Conservation (phyloP, 1,140 invertebrate genomes). For the Pachypeltis micranthus region DNA sequence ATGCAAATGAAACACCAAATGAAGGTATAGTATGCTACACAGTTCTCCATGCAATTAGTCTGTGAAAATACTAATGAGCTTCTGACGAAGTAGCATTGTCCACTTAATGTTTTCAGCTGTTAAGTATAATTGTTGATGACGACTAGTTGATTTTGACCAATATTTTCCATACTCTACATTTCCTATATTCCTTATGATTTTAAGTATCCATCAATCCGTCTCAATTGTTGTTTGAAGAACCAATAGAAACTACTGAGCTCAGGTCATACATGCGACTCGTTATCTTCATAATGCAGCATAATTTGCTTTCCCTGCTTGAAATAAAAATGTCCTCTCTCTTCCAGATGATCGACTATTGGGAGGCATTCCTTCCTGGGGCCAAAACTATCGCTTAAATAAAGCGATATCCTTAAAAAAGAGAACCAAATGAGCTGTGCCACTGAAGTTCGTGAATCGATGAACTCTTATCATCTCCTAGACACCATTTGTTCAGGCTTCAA, state of each 20-base stretch:
- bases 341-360: slow-evolving; percentile 89
- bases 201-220: background rate
- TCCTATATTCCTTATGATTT: background rate
- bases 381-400: slow-evolving; percentile 68
- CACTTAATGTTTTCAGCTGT: too few species aligned
- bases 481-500: too few species aligned
- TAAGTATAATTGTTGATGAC: too few species aligned
- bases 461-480: too few species aligned
- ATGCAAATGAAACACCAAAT: slow-evolving; percentile 89
- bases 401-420: too few species aligned
- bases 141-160: background rate
- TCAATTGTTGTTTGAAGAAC: slow-evolving; percentile 11
- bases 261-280: background rate
- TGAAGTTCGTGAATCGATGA: too few species aligned
- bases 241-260: background rate
- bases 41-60: background rate
- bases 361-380: slow-evolving; percentile 84
- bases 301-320: background rate
- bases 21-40: slow-evolving; percentile 47
- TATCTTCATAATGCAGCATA: background rate
- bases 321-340: slow-evolving; percentile 29
- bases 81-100: background rate
- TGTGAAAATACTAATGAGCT: background rate
- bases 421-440: too few species aligned
- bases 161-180: too few species aligned